These are phyloP conservation scores for Thalassoma bifasciatum DNA, from an alignment of 2,113 vertebrate species.

Conservation along the genomic window DNA sequence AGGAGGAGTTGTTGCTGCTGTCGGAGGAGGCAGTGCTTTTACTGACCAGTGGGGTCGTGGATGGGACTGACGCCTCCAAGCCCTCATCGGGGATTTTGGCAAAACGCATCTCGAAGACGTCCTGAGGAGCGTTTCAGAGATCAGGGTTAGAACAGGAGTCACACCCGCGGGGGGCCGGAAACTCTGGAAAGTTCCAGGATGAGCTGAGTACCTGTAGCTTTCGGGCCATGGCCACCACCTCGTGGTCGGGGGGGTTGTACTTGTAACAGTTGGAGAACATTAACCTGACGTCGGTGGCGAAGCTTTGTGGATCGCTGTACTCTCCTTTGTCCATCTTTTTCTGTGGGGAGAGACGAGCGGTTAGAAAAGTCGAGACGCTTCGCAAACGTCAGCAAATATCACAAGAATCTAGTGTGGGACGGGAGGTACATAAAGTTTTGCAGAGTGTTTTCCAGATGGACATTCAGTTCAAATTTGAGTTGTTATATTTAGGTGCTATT, in stretches of 20 bases:
- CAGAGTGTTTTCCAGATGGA: no score
- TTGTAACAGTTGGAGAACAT: slow-evolving; percentile 99
- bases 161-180: neutral
- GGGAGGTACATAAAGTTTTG: no score
- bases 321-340: slow-evolving; percentile 98
- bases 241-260: slow-evolving; percentile 98
- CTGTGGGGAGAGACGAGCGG: slow-evolving; percentile 75
- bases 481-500: no score
- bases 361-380: no score
- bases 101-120: slow-evolving; percentile 99
- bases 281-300: slow-evolving; percentile 96
- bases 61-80: slow-evolving; percentile 82
- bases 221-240: slow-evolving; percentile 98
- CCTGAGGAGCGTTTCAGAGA: slow-evolving; percentile 76
- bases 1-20: slow-evolving; percentile 94
- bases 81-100: slow-evolving; percentile 99
- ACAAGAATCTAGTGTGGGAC: no score
- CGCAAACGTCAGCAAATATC: no score
- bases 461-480: no score
- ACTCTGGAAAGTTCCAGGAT: neutral
- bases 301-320: slow-evolving; percentile 94
- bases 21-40: slow-evolving; percentile 94
- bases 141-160: neutral
- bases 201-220: slow-evolving; percentile 91
- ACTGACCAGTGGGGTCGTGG: slow-evolving; percentile 89